These are phyloP conservation scores for Hylaeus anthracinus DNA, from an alignment of 1,140 invertebrate species.

Conservation along the genomic window DNA sequence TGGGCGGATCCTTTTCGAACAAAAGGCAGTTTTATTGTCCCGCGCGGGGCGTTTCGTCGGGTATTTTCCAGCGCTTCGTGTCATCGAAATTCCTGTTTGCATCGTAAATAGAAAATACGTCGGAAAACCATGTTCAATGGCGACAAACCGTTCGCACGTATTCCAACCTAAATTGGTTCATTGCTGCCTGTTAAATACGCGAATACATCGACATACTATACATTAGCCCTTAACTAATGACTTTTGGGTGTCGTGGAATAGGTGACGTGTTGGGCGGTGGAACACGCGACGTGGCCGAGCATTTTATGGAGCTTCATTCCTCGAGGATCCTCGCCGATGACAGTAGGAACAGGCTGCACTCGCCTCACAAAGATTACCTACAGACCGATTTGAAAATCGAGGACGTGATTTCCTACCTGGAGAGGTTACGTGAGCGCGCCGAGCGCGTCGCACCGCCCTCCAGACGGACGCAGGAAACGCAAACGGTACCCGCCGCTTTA, in stretches of 20 bases:
- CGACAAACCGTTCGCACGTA: background rate
- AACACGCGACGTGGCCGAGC: conserved; percentile 88
- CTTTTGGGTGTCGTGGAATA: conserved; percentile 16
- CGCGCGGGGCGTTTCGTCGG: background rate
- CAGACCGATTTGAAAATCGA: conserved; percentile 73
- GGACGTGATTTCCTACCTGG: conserved; percentile 74
- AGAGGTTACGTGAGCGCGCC: conserved; percentile 75
- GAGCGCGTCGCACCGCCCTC: conserved; percentile 73
- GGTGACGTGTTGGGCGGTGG: conserved; percentile 90
- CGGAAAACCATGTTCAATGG: background rate
- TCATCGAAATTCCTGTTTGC: background rate
- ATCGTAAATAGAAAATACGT: background rate
- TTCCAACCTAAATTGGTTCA: no score
- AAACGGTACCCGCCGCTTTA: conserved; percentile 75
- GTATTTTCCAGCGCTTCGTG: conserved; percentile 5
- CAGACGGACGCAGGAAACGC: conserved; percentile 78
- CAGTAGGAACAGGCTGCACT: conserved; percentile 68
- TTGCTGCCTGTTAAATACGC: no score
- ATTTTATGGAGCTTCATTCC: conserved; percentile 91
- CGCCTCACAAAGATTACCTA: conserved; percentile 74
- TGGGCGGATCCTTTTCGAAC: background rate
- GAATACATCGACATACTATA: no score
- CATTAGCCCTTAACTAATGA: no score
- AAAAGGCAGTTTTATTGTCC: conserved; percentile 11
- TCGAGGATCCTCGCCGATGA: conserved; percentile 87